A percentile compares a stretch with the other conserved stretches of the same genome.
phyloP scores from a whole-genome alignment of 2,113 vertebrate species.

The Oncorhynchus tshawytscha region DNA sequence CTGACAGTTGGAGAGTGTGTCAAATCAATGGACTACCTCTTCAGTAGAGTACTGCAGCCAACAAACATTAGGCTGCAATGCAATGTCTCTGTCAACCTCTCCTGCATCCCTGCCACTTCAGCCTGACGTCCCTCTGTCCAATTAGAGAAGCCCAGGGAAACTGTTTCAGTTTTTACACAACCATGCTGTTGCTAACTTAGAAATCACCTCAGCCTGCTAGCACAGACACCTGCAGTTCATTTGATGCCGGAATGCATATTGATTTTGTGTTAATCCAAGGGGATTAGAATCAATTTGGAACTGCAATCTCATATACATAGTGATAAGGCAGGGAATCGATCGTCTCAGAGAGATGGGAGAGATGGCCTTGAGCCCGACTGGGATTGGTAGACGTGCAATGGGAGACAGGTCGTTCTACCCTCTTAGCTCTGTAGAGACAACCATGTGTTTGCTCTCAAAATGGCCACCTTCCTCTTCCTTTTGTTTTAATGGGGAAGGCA shows the following conservation, averaged over 20 bases:
- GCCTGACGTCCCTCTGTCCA: not conserved
- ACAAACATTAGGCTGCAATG: not conserved
- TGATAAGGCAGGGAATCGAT: conserved; percentile 13
- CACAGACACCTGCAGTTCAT: not conserved
- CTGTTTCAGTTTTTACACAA: not conserved
- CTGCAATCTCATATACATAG: conserved; percentile 18
- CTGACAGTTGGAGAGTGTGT: not conserved
- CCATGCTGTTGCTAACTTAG: not conserved
- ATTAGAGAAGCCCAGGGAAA: not conserved
- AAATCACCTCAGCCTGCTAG: not conserved
- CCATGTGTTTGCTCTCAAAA: not conserved
- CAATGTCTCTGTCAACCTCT: not conserved
- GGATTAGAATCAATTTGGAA: conserved; percentile 20
- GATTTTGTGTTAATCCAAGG: conserved; percentile 16
- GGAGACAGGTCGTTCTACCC: not conserved
- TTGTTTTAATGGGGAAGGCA: too few relatives aligned
- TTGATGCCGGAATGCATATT: conserved; percentile 6
- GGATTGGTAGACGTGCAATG: not conserved
- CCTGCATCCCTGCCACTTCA: not conserved
- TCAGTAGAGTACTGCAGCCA: not conserved
- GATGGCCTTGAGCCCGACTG: conserved; percentile 11
- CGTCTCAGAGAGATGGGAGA: not conserved
- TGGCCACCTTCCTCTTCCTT: too few relatives aligned
- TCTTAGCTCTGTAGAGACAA: not conserved
- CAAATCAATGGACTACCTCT: not conserved